phyloP scores from a whole-genome alignment of 2,113 vertebrate genomes.

The Peromyscus californicus region DNA sequence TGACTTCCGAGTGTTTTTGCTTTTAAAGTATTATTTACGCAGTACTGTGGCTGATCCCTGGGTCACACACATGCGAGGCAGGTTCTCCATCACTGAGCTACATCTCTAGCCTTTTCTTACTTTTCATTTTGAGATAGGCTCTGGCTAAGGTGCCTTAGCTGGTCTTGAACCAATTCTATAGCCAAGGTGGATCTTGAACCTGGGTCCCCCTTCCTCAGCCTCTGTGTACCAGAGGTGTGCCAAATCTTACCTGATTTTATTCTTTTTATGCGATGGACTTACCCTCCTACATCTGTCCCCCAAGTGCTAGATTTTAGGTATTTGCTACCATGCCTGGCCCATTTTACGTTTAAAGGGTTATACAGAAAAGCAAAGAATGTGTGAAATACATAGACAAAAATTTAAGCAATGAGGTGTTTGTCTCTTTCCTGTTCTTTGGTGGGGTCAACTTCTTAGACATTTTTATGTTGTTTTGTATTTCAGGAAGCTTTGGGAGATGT shows the following conservation, averaged over 20 bases:
- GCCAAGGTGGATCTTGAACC: not conserved
- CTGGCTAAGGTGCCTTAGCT: not conserved
- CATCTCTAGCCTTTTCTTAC: not conserved
- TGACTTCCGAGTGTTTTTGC: not conserved
- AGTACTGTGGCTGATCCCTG: not conserved
- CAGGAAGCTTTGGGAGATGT: slow-evolving; percentile 98
- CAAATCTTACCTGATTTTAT: not conserved
- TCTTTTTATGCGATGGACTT: not conserved
- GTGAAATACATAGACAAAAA: slow-evolving; percentile 17
- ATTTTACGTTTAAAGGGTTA: not conserved
- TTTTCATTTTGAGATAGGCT: not conserved
- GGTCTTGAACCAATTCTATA: not conserved
- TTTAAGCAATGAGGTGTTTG: not conserved
- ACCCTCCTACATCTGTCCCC: not conserved
- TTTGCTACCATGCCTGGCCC: not conserved
- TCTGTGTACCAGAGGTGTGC: no score
- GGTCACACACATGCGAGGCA: not conserved
- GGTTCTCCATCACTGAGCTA: not conserved
- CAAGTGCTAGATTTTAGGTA: not conserved
- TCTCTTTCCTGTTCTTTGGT: not conserved
- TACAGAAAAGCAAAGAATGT: not conserved
- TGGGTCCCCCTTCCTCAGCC: not conserved
- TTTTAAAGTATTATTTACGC: not conserved
- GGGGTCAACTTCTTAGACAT: slow-evolving; percentile 15
- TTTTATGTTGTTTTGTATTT: slow-evolving; percentile 51